Conservation (phyloP, 2,888 invertebrate species). For the Dioctria linearis region DNA sequence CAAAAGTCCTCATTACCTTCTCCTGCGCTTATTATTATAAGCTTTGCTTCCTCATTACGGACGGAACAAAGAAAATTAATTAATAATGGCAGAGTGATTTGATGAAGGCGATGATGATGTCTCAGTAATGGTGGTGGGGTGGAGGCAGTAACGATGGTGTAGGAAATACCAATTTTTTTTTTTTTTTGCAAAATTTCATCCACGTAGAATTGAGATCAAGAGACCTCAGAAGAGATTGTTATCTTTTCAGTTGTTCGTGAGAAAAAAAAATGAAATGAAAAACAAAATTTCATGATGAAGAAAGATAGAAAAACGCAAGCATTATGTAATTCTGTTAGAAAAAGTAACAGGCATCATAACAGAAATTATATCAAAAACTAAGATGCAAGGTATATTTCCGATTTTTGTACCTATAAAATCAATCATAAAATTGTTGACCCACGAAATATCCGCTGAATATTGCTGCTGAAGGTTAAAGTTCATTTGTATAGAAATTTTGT, state of each 20-base stretch:
- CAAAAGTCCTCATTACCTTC: too few species aligned
- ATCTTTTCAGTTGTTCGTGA: slow-evolving; percentile 34
- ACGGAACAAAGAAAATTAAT: slow-evolving; percentile 37
- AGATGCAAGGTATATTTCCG: slow-evolving; percentile 32
- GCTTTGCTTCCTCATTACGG: slow-evolving; percentile 7
- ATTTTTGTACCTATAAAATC: neutral
- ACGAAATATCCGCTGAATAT: slow-evolving; percentile 17
- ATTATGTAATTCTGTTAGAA: slow-evolving; percentile 41
- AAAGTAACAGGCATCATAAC: slow-evolving; percentile 45
- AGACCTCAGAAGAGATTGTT: slow-evolving; percentile 28
- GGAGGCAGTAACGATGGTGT: neutral
- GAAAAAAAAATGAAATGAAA: slow-evolving; percentile 29
- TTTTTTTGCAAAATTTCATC: slow-evolving; percentile 17
- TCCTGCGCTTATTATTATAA: too few species aligned
- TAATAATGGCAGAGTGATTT: neutral
- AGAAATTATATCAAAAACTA: slow-evolving; percentile 10
- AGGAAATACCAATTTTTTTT: slow-evolving; percentile 7
- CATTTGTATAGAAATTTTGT: neutral
- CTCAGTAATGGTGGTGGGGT: neutral
- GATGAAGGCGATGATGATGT: neutral
- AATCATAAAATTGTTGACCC: too few species aligned
- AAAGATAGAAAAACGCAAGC: slow-evolving; percentile 10
- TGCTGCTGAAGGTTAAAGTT: slow-evolving; percentile 36
- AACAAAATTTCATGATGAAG: slow-evolving; percentile 26
- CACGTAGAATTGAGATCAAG: slow-evolving; percentile 33